phyloP scores from a whole-genome alignment of 2,888 invertebrate genomes.

The Formica aserva region DNA sequence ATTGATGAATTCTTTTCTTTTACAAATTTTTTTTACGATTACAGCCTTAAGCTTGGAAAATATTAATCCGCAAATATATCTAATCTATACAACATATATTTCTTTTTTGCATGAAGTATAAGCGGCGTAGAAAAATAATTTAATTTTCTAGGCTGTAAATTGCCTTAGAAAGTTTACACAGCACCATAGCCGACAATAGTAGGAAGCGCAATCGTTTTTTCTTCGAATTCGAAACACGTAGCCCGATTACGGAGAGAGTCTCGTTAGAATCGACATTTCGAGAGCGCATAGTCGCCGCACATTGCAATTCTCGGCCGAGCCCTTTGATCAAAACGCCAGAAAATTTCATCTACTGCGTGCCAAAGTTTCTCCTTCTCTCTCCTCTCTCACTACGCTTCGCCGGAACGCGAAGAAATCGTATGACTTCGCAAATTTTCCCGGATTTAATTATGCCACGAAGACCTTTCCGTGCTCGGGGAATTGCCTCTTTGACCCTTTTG shows the following conservation, averaged over 20 bases:
- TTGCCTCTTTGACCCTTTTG: constrained; percentile 57
- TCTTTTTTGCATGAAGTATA: neutral
- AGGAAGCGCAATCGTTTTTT: constrained; percentile 50
- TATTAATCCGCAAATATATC: neutral
- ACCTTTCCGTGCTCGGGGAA: constrained; percentile 53
- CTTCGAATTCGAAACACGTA: constrained; percentile 55
- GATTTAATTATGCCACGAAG: constrained; percentile 73
- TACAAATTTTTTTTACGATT: neutral
- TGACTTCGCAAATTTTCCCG: constrained; percentile 66
- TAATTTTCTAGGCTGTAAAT: constrained; percentile 31
- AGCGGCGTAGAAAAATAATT: constrained; percentile 14
- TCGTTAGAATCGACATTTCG: constrained; percentile 60
- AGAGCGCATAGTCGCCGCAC: constrained; percentile 29
- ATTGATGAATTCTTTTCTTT: neutral
- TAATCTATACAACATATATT: constrained; percentile 9
- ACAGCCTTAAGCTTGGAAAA: neutral
- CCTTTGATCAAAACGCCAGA: constrained; percentile 69
- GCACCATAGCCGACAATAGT: constrained; percentile 12
- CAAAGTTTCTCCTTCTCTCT: constrained; percentile 55
- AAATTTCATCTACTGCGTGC: constrained; percentile 63
- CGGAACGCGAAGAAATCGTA: constrained; percentile 60
- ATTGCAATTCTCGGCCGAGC: constrained; percentile 26
- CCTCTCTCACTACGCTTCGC: neutral
- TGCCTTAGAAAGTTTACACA: constrained; percentile 40
- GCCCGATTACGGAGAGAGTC: constrained; percentile 43